Conservation (phyloP, 2,113 vertebrate genomes). For the Eurystomus gularis region DNA sequence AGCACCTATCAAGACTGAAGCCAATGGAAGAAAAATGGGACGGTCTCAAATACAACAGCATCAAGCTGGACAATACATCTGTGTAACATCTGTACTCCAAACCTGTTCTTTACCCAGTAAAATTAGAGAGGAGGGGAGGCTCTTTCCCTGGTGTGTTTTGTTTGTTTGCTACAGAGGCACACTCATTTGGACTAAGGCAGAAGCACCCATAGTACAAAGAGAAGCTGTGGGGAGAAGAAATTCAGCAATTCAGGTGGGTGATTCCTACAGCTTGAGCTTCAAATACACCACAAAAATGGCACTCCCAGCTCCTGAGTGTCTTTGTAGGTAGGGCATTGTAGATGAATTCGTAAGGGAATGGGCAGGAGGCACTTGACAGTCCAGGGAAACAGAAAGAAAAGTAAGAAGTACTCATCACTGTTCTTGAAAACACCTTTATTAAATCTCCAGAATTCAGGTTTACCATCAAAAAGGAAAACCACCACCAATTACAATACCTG, state of each 20-base stretch:
- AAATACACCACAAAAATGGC: not conserved
- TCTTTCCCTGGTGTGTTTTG: not conserved
- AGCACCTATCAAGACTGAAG: not conserved
- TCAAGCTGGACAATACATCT: not conserved
- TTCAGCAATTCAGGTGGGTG: not conserved
- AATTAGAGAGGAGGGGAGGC: not conserved
- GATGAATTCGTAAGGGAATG: not conserved
- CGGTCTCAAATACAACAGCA: not conserved
- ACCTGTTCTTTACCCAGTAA: not conserved
- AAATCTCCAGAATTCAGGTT: not conserved
- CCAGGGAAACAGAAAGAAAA: not conserved
- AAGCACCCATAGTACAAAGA: not conserved
- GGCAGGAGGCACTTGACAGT: not conserved
- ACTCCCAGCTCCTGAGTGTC: not conserved
- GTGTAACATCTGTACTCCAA: not conserved
- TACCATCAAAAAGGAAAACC: constrained; percentile 12
- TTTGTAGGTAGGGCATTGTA: not conserved
- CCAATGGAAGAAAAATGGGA: not conserved
- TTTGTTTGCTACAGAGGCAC: not conserved
- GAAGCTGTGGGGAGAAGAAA: not conserved
- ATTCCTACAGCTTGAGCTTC: not conserved
- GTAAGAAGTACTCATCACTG: not conserved
- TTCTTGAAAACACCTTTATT: constrained; percentile 51
- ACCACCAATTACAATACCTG: not conserved
- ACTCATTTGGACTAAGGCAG: not conserved